Evolutionary conservation across 2,888 invertebrate genomes (phyloP).

Genomic region (Gerosis bhagava): DNA sequence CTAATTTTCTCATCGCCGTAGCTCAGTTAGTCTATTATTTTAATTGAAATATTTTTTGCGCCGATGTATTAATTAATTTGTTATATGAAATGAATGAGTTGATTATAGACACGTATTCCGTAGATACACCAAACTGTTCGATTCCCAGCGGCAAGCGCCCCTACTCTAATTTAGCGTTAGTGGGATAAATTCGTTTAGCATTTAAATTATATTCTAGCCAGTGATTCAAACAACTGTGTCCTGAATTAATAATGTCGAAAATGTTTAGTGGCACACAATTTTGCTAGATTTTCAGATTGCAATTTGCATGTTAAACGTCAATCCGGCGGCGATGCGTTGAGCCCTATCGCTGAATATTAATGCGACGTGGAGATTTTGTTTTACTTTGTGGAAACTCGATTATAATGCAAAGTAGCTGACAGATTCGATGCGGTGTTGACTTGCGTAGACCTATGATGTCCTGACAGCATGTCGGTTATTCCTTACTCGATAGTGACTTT

Average conservation of each 20-base stretch:
- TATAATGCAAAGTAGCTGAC: conserved; percentile 77
- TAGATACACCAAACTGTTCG: conserved; percentile 56
- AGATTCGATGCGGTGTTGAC: conserved; percentile 37
- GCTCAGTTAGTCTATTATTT: too few species aligned
- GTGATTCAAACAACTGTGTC: conserved; percentile 73
- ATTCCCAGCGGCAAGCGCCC: conserved; percentile 54
- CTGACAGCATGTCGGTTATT: too few species aligned
- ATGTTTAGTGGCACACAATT: conserved; percentile 78
- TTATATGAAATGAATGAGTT: too few species aligned
- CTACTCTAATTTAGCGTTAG: conserved; percentile 68
- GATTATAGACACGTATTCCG: too few species aligned
- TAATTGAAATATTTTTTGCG: too few species aligned
- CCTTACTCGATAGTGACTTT: too few species aligned
- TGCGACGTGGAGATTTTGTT: conserved; percentile 76
- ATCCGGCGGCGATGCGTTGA: conserved; percentile 73
- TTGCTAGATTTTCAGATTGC: conserved; percentile 78
- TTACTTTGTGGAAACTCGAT: conserved; percentile 79
- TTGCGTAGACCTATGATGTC: too few species aligned
- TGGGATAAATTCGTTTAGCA: conserved; percentile 76
- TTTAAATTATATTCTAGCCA: conserved; percentile 76
- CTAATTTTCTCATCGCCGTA: too few species aligned
- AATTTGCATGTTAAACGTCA: conserved; percentile 82
- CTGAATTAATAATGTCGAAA: conserved; percentile 76
- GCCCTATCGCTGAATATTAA: conserved; percentile 81
- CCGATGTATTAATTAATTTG: background rate